Evolutionary conservation across 2,113 vertebrate genomes (phyloP), one percentile per base, ranked within the genome.

Genomic region (Mesembrinibis cayennensis): DNA sequence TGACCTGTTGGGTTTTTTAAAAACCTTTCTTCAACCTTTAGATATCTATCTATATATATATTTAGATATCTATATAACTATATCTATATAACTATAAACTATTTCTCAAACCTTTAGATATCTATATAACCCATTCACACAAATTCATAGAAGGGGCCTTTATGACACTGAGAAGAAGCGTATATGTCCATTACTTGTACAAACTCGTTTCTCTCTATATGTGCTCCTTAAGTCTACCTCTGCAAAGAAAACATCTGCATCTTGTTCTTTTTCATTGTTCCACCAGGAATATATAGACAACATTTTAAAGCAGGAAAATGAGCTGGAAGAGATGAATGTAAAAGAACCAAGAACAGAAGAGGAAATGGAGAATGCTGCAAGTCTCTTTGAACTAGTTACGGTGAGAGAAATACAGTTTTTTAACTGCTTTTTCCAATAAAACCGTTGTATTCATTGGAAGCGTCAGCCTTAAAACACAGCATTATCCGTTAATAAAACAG

Each of bases 201-300:
- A 55, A 62, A 90, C 11, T 36, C 56, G 85, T 58, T 71, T 36
- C 17, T 65, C 12, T 77, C 2, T 67, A 2, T 55, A n/a, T 11
- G 34, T 47, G 26, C 23, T 12, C 44, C 36, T 69, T 71, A 77
- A 74, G 23, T 44, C 67, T 42, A 26, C 49, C 10, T 89, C 50
- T 82, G n/a, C 55, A 74, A 82, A 86, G 29, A 61, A 92, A 71
- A 82, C 7, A n/a, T 38, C 38, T 85, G 19, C 45, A 38, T 79
- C n/a, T 62, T 83, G 16, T 38, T 80, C 8, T 78, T 91, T 87
- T 44, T 93, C 30, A 16, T 83, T 89, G 25, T 78, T 80, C 34
- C 50, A 73, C 49, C 90, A 99, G 99, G 96, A 98, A 44, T 99
- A 99, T 81, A 98, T 99, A 23, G 97, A 98, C 71, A 96, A 97